Percentiles rank a stretch among this genome's conserved stretches.
These are phyloP conservation scores for Chironomus tentans DNA, from an alignment of 2,888 invertebrate genomes.

Conservation along the genomic window DNA sequence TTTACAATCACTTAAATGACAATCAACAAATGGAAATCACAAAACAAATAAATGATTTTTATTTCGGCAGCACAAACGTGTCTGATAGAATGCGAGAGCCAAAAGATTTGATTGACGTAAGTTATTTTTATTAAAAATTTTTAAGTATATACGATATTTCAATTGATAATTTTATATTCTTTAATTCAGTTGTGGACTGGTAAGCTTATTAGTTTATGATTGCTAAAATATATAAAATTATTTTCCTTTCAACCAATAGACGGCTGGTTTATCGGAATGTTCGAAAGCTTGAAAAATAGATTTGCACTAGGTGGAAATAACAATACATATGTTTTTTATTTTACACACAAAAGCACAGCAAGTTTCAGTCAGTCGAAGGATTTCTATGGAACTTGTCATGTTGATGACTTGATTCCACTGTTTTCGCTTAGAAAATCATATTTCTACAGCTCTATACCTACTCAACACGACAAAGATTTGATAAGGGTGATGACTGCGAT, in stretches of 20 bases:
- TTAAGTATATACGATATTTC: background rate
- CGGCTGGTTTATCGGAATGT: conserved; percentile 57
- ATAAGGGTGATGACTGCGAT: conserved; percentile 53
- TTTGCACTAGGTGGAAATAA: background rate
- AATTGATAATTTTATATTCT: background rate
- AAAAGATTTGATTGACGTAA: conserved; percentile 47
- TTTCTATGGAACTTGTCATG: conserved; percentile 67
- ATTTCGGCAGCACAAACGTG: too few species aligned
- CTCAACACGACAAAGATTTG: conserved; percentile 50
- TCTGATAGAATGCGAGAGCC: background rate
- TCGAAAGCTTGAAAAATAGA: conserved; percentile 48
- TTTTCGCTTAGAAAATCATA: conserved; percentile 41
- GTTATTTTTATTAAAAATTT: background rate
- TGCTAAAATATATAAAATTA: too few species aligned
- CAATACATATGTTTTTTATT: conserved; percentile 58
- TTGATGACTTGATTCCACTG: conserved; percentile 72
- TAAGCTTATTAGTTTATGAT: conserved; percentile 34
- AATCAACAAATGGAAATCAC: too few species aligned
- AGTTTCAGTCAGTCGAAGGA: conserved; percentile 55
- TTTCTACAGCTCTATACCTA: conserved; percentile 42
- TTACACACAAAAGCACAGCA: conserved; percentile 54
- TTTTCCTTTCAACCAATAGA: too few species aligned
- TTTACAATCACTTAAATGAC: too few species aligned
- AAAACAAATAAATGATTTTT: too few species aligned
- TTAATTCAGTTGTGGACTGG: conserved; percentile 48